These are phyloP conservation scores for Drosophila triauraria DNA, from an alignment of 1,140 invertebrate species.

Conservation along the genomic window DNA sequence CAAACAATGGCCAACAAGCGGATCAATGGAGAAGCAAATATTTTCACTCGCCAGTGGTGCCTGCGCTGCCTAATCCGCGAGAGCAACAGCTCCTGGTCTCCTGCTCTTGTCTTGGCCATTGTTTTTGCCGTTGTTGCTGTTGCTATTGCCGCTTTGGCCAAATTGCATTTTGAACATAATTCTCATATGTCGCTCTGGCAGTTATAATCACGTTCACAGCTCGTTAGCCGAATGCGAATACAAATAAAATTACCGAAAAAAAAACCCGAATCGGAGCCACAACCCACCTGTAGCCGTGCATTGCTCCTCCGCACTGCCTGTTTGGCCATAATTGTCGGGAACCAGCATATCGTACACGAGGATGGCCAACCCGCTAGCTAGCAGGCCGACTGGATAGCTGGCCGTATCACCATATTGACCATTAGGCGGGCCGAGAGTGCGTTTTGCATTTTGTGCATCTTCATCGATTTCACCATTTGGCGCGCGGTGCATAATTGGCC, in stretches of 20 bases:
- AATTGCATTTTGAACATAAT: conserved; percentile 82
- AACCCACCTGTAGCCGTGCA: conserved; percentile 57
- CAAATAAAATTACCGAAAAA: conserved; percentile 58
- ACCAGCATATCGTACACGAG: conserved; percentile 63
- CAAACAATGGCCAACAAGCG: conserved; percentile 72
- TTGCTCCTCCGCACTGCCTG: conserved; percentile 50
- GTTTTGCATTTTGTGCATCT: conserved; percentile 82
- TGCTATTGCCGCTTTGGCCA: conserved; percentile 37
- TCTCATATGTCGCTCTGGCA: conserved; percentile 78
- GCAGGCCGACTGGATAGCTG: conserved; percentile 53
- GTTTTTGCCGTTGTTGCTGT: conserved; percentile 50
- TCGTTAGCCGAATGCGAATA: conserved; percentile 72
- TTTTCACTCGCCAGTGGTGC: conserved; percentile 63
- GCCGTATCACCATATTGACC: conserved; percentile 71
- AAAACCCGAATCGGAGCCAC: conserved; percentile 46
- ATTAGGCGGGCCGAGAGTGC: conserved; percentile 74
- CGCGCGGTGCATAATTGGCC: conserved; percentile 78
- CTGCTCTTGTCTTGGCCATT: conserved; percentile 52
- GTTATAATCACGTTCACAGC: conserved; percentile 83
- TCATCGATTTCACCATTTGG: conserved; percentile 82
- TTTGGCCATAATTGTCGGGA: conserved; percentile 76
- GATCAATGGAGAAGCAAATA: conserved; percentile 73
- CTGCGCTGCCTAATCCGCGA: conserved; percentile 30
- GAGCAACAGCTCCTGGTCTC: conserved; percentile 48
- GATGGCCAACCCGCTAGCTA: conserved; percentile 38